Conservation (phyloP, 2,888 invertebrate genomes). For the Cantharis nigra region DNA sequence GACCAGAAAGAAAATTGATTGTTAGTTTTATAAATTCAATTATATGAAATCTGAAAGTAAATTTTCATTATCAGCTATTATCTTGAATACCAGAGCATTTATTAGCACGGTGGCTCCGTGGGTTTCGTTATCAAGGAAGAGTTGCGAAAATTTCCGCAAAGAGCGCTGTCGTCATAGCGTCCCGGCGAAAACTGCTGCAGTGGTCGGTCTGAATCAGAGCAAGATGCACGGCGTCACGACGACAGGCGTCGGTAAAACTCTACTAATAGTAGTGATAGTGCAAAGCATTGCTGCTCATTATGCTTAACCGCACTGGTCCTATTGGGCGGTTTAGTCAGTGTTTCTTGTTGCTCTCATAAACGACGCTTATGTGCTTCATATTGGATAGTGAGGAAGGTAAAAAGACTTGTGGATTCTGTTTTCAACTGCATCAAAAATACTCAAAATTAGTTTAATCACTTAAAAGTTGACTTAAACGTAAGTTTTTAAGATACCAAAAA, state of each 20-base stretch:
- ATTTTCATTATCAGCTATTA: background rate
- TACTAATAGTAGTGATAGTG: constrained; percentile 42
- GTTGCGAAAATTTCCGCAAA: constrained; percentile 47
- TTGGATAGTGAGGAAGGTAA: constrained; percentile 33
- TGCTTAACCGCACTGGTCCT: constrained; percentile 39
- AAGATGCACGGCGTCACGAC: constrained; percentile 49
- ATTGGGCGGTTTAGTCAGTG: constrained; percentile 22
- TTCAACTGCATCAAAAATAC: background rate
- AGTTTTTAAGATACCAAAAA: background rate
- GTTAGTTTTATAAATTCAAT: background rate
- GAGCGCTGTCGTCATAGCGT: constrained; percentile 51
- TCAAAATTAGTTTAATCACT: background rate
- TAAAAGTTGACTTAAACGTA: background rate
- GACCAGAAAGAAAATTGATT: background rate
- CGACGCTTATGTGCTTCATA: constrained; percentile 29
- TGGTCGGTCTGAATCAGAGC: constrained; percentile 51
- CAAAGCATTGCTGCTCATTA: constrained; percentile 39
- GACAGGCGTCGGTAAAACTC: constrained; percentile 36
- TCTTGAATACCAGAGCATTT: background rate
- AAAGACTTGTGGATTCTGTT: constrained; percentile 24
- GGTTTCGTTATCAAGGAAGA: constrained; percentile 24
- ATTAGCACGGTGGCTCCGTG: constrained; percentile 3
- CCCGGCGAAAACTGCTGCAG: constrained; percentile 55
- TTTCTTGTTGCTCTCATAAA: constrained; percentile 28
- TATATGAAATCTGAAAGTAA: background rate